Base-by-base conservation (phyloP, 2,888 invertebrate species). In the Herminia tarsipennalis region DNA sequence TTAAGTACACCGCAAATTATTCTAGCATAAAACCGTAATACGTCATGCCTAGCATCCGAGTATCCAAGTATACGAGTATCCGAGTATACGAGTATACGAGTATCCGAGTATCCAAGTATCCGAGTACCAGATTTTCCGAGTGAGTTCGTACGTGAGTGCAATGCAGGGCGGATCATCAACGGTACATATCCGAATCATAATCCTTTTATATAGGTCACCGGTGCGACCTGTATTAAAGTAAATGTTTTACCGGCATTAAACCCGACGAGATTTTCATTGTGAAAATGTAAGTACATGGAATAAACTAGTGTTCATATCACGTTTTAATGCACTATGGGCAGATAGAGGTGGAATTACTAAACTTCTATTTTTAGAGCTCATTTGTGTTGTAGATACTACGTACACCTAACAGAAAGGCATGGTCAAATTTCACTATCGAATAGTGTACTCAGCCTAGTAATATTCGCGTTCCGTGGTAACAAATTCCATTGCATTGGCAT, bases 161-260 rank as follows among this genome's bases (percentile, higher is more conserved):
- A 49, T 62, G 55, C 41, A 55, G 51, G 42, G 37, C 18, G 44
- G 37, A 42, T 40, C 55, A 55, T 52, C 45, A 42, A 25, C 32
- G 0, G 40, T 33, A 35, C 45, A 45, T 54, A 53, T 51, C 58
- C 43, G 32, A 41, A 62, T 52, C 38, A 55, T 62, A 61, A 58
- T 62, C 55, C 50, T 39, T 61, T 62, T 61, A 62, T 57, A 33
- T 58, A 29, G 58, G 51, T 46, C 55, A 51, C 33, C 34, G 29
- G 39, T 35, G 41, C 25, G 43, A 29, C 20, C 38, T 38, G 42
- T 40, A 54, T 28, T 48, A 40, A 45, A 30, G 28, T 50, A 38
- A 61, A 61, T 38, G 48, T 43, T 51, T 54, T 45, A 54, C 9
- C 50, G 38, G 36, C 36, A 46, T 50, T 35, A 29, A 35, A 29